These are phyloP conservation scores for Zapornia atra DNA, from an alignment of 2,113 vertebrate species.

Conservation along the genomic window DNA sequence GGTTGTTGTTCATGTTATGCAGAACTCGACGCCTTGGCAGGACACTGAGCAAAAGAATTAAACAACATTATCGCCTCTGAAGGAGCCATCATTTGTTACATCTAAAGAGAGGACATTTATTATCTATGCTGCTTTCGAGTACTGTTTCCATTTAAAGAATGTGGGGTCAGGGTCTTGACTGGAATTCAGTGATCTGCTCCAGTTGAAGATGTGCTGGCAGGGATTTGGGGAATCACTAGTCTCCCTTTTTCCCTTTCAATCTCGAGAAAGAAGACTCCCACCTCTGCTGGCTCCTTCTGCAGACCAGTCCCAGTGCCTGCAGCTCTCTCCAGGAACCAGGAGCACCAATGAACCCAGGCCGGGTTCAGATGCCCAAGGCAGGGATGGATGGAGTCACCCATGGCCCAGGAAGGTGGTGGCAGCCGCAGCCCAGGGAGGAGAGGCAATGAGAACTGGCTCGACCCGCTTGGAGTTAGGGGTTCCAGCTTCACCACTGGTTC, in stretches of 20 bases:
- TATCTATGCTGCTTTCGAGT: background rate
- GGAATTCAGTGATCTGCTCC: background rate
- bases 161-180: background rate
- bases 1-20: background rate
- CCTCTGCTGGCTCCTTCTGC: background rate
- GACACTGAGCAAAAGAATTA: background rate
- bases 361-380: background rate
- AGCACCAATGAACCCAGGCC: background rate
- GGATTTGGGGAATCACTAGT: background rate
- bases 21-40: background rate
- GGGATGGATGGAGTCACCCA: background rate
- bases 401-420: background rate
- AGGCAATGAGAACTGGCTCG: background rate
- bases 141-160: background rate
- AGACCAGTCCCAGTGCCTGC: background rate
- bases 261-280: background rate
- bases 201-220: background rate
- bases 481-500: background rate
- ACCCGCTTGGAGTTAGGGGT: rapidly evolving
- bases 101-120: background rate
- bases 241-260: background rate
- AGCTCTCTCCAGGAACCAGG: background rate
- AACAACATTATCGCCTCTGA: background rate
- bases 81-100: background rate
- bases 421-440: background rate